Evolutionary conservation across 2,888 invertebrate species (phyloP), one percentile per base, ranked within the genome.

Genomic region (Andrena praecox): DNA sequence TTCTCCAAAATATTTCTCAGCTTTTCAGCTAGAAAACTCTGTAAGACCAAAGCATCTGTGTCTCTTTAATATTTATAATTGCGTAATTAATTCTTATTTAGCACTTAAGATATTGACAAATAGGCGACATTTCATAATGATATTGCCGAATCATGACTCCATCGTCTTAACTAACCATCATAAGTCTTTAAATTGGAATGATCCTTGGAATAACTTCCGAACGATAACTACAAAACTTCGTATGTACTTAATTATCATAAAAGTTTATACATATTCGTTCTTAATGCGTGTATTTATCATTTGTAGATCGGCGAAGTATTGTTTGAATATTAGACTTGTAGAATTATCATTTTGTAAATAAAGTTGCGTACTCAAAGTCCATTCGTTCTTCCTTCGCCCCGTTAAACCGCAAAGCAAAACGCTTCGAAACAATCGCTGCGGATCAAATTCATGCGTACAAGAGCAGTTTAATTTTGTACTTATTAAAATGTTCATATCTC

Each of bases 161-260:
- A 33, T 54, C n/a, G 3, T 0, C 42, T 6, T 2, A 0, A 1
- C 8, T 16, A 8, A 8, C 7, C 0, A 31, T 31, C 20, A 42
- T 8, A 20, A 42, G 20, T 20, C 20, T n/a, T 42, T 10, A 6
- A 42, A 42, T 42, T 42, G 0, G 5, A 42, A 42, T 16, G 42
- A 42, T 42, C 16, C 42, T 42, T 66, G 69, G n/a, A 54, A 33
- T 27, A 7, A 16, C 12, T 33, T 64, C 50, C 5, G n/a, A 54
- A 31, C 24, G 10, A 5, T 42, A 42, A 42, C 16, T 31, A 7
- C 31, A n/a, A 68, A 73, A 68, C 59, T 59, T 74, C 31, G 12
- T 5, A 27, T 5, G 80, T 74, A 81, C 52, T 80, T 81, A 80
- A 80, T 66, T 69, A 59, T 5, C 12, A 8, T 80, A 54, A n/a